phyloP scores from a whole-genome alignment of 1,140 invertebrate species.

The Zaprionus capensis region DNA sequence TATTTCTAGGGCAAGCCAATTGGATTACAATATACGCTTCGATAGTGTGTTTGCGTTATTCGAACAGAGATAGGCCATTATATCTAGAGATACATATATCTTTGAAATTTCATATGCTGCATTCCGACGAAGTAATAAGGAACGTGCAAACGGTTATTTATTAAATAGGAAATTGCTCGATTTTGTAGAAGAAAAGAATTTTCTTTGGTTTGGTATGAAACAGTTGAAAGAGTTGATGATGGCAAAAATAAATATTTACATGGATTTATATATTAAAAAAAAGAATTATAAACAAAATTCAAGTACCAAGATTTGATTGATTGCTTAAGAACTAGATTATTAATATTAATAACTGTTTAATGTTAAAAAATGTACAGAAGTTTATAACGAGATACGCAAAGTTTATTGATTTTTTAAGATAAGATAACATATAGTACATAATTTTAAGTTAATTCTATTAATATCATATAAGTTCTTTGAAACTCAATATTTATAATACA shows the following conservation, averaged over 20 bases:
- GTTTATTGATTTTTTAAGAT: too few relatives aligned
- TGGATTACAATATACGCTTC: neutral
- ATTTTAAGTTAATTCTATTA: too few relatives aligned
- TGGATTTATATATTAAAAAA: too few relatives aligned
- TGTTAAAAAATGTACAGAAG: too few relatives aligned
- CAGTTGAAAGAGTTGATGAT: neutral
- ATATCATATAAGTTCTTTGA: too few relatives aligned
- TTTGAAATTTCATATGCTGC: neutral
- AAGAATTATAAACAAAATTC: too few relatives aligned
- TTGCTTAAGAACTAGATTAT: too few relatives aligned
- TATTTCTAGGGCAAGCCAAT: slow-evolving; percentile 29
- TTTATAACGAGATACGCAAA: too few relatives aligned
- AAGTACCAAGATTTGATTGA: too few relatives aligned
- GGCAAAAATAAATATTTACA: neutral
- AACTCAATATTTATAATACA: too few relatives aligned
- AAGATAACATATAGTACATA: too few relatives aligned
- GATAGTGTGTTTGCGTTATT: neutral
- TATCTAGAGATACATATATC: neutral
- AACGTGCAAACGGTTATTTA: neutral
- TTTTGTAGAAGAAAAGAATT: neutral
- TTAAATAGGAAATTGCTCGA: neutral
- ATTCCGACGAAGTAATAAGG: neutral
- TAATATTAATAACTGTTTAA: too few relatives aligned
- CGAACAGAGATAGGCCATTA: neutral
- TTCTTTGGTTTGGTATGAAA: neutral